phyloP scores from a whole-genome alignment of 2,797 vertebrate species.

The Apodemus agrarius region DNA sequence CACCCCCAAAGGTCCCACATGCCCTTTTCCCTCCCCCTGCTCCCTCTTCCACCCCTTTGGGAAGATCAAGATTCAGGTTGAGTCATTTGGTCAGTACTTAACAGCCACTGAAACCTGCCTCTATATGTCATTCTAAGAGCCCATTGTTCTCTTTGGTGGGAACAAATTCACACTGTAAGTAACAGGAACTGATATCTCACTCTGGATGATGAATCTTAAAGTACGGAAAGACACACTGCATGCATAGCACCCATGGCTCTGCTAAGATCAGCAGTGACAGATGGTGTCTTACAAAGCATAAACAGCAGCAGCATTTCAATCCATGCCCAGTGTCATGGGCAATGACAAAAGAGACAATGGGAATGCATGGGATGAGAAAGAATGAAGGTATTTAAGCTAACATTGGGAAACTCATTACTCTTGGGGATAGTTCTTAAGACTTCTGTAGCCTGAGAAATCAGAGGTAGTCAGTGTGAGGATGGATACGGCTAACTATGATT shows the following conservation, averaged over 20 bases:
- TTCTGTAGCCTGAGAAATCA: background rate
- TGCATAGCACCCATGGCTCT: background rate
- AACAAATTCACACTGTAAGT: background rate
- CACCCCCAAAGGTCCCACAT: no score
- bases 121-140: background rate
- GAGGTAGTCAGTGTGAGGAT: background rate
- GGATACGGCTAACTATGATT: no score
- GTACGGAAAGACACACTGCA: no score
- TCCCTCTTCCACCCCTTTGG: no score
- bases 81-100: background rate
- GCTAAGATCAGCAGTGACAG: background rate
- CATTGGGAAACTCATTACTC: background rate
- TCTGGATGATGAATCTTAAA: background rate
- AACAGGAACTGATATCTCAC: background rate
- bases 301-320: background rate
- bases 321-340: background rate
- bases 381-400: background rate
- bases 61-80: background rate
- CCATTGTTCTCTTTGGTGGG: background rate
- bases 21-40: no score
- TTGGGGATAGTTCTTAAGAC: background rate
- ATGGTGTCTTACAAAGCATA: background rate
- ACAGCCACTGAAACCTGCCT: background rate
- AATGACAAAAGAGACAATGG: background rate
- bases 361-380: background rate